Evolutionary conservation across 2,797 vertebrate genomes (phyloP).

Genomic region (Esox lucius): DNA sequence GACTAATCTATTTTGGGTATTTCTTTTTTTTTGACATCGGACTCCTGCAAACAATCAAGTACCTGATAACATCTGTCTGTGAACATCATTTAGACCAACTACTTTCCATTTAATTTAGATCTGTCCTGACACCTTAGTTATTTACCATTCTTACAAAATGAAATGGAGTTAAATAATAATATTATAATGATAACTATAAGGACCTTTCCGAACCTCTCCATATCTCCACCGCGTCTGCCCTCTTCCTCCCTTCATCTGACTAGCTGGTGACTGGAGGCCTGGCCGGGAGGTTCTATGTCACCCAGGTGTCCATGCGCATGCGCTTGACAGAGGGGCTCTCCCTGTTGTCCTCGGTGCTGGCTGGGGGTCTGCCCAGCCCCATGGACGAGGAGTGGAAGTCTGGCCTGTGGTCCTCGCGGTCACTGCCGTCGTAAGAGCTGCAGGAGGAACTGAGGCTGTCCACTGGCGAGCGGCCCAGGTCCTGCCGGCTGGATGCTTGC

Average conservation of each 20-base stretch:
- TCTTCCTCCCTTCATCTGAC: conserved; percentile 44
- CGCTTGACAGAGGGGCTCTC: conserved; percentile 96
- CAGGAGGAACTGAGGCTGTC: conserved; percentile 99
- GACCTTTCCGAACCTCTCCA: conserved; percentile 64
- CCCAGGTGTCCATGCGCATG: conserved; percentile 98
- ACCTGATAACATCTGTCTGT: conserved; percentile 87
- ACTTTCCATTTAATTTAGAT: conserved; percentile 77
- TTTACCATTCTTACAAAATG: conserved; percentile 66
- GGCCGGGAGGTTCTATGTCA: conserved; percentile 83
- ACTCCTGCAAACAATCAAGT: conserved; percentile 81
- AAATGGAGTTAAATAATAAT: conserved; percentile 74
- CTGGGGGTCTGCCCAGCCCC: conserved; percentile 85
- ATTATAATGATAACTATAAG: conserved; percentile 68
- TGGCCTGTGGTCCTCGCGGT: conserved; percentile 90
- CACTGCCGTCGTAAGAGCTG: conserved; percentile 97
- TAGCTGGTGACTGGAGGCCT: conserved; percentile 65
- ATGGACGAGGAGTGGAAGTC: conserved; percentile 90
- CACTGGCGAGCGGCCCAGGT: conserved; percentile 92
- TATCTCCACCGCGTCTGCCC: conserved; percentile 47
- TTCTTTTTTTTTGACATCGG: conserved; percentile 63
- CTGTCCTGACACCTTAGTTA: conserved; percentile 78
- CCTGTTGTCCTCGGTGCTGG: conserved; percentile 80
- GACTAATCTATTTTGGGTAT: conserved; percentile 72
- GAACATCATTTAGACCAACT: conserved; percentile 64
- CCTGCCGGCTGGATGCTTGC: conserved; percentile 83